A percentile compares a stretch with the other conserved stretches of the same genome.
Evolutionary conservation across 2,113 vertebrate species (phyloP).

Genomic region (Cyphomyrus discorhynchus): DNA sequence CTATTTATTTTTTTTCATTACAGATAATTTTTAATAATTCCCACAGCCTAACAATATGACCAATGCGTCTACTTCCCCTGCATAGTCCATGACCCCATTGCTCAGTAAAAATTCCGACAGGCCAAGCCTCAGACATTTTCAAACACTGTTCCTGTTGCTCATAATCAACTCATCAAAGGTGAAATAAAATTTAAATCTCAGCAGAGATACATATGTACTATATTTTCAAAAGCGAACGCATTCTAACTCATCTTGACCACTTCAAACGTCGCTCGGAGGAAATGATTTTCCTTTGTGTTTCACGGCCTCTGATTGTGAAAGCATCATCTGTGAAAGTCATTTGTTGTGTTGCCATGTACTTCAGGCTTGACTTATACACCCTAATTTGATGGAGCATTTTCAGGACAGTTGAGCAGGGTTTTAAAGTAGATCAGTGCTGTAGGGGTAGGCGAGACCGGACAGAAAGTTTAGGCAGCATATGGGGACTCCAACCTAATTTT

Average conservation of each 20-base stretch:
- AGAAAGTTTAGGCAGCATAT: neutral
- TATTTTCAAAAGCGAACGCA: neutral
- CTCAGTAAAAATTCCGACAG: neutral
- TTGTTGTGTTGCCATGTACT: neutral
- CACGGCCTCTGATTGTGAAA: neutral
- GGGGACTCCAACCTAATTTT: neutral
- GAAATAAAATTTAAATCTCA: neutral
- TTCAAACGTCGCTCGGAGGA: neutral
- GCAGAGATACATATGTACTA: neutral
- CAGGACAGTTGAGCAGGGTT: neutral
- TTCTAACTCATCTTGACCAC: neutral
- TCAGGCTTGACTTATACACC: neutral
- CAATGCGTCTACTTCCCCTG: neutral
- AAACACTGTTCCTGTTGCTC: neutral
- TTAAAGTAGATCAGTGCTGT: neutral
- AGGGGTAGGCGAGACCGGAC: neutral
- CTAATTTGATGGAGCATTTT: neutral
- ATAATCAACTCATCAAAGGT: neutral
- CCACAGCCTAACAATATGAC: neutral
- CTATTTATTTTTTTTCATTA: neutral
- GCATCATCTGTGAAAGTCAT: neutral
- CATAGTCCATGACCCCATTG: neutral
- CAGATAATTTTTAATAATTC: neutral
- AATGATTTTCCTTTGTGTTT: slow-evolving; percentile 2
- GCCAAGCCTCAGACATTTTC: neutral